Percentiles rank a stretch among this genome's conserved stretches.
phyloP scores from a whole-genome alignment of 2,888 invertebrate species.

The Calephelis perditalis region DNA sequence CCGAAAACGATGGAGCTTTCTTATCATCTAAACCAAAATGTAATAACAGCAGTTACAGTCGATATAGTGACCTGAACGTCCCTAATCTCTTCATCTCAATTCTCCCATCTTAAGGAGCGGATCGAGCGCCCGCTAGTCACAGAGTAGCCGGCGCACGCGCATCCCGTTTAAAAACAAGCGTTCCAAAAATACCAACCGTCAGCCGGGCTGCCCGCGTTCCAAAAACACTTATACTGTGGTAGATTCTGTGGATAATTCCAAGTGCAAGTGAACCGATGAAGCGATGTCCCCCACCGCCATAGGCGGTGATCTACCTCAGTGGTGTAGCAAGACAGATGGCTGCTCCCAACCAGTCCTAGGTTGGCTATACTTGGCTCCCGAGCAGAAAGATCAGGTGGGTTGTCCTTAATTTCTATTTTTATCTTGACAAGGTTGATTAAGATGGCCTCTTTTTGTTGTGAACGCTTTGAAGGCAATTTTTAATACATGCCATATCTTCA shows the following conservation, averaged over 20 bases:
- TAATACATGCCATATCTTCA: no score
- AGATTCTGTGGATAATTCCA: constrained; percentile 1
- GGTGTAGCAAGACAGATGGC: constrained; percentile 62
- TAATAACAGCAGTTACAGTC: neutral
- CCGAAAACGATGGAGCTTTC: neutral
- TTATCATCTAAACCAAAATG: no score
- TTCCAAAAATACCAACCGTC: constrained; percentile 58
- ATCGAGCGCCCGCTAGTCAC: constrained; percentile 46
- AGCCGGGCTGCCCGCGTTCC: constrained; percentile 44
- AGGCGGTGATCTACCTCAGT: constrained; percentile 62
- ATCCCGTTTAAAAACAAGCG: constrained; percentile 42
- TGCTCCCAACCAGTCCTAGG: constrained; percentile 63
- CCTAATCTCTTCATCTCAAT: constrained; percentile 46
- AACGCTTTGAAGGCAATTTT: no score
- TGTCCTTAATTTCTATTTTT: constrained; percentile 13
- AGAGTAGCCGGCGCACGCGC: constrained; percentile 64
- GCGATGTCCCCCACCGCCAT: constrained; percentile 68
- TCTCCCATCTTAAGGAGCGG: constrained; percentile 72
- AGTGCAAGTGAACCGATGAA: constrained; percentile 39
- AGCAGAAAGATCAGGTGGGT: constrained; percentile 67
- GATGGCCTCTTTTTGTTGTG: constrained; percentile 1
- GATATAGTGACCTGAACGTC: constrained; percentile 18
- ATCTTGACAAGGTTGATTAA: constrained; percentile 14
- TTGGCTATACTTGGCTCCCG: constrained; percentile 64
- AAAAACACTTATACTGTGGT: neutral